These are phyloP conservation scores for Meloidogyne floridensis DNA, from an alignment of 1,140 invertebrate genomes.

Conservation along the genomic window DNA sequence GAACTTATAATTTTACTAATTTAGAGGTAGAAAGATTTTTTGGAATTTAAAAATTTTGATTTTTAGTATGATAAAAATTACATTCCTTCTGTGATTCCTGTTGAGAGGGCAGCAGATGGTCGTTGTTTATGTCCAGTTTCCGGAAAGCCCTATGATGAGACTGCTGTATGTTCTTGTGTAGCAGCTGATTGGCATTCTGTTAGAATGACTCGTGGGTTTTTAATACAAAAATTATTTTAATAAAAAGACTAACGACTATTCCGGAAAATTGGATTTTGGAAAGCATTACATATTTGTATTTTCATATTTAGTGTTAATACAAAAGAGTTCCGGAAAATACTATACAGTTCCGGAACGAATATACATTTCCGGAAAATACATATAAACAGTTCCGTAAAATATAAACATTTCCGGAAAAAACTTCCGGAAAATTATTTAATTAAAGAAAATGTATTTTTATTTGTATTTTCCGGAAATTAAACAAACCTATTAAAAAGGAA, in stretches of 20 bases:
- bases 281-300: too few species aligned
- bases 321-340: too few species aligned
- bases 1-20: constrained; percentile 61
- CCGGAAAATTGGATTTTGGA: too few species aligned
- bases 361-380: too few species aligned
- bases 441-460: too few species aligned
- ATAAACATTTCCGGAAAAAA: too few species aligned
- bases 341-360: not conserved
- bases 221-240: not conserved
- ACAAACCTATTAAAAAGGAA: not conserved
- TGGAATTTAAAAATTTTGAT: not conserved
- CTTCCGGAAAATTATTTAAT: too few species aligned
- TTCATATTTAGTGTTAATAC: too few species aligned
- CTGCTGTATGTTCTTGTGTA: constrained; percentile 62
- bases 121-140: constrained; percentile 61
- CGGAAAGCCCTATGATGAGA: constrained; percentile 54
- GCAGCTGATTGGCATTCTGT: constrained; percentile 60
- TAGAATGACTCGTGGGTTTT: constrained; percentile 44
- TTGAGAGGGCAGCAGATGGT: constrained; percentile 59
- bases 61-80: constrained; percentile 55
- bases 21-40: constrained; percentile 44
- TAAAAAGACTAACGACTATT: too few species aligned
- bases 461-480: not conserved
- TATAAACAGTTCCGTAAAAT: too few species aligned
- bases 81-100: constrained; percentile 62